A percentile compares a stretch with the other conserved stretches of the same genome.
Conservation (phyloP, 2,888 invertebrate genomes). For the Actias luna region DNA sequence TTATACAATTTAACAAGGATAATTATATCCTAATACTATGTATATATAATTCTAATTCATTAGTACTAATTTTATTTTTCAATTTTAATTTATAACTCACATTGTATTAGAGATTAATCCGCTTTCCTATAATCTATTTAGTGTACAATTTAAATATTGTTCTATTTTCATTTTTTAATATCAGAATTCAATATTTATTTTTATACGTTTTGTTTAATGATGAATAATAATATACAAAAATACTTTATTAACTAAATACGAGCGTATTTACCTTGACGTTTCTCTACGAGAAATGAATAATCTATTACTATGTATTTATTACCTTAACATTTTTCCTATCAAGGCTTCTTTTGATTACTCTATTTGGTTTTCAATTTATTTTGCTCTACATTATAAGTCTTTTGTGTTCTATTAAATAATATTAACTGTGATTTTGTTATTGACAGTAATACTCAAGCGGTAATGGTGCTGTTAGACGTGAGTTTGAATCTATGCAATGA, state of each 20-base stretch:
- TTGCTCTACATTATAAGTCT: background rate
- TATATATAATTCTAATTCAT: too few species aligned
- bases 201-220: too few species aligned
- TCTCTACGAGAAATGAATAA: background rate
- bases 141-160: too few species aligned
- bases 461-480: too few species aligned
- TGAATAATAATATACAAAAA: background rate
- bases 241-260: background rate
- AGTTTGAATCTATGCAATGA: too few species aligned
- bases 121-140: too few species aligned
- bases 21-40: background rate
- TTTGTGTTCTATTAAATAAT: background rate
- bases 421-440: background rate
- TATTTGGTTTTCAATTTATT: constrained; percentile 5
- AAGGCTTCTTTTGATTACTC: constrained; percentile 1
- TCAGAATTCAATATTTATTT: too few species aligned
- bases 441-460: background rate
- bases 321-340: background rate
- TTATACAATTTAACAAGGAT: background rate
- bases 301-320: background rate
- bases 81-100: too few species aligned
- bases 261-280: background rate
- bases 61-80: too few species aligned
- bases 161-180: too few species aligned
- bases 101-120: too few species aligned